phyloP scores from a whole-genome alignment of 1,140 invertebrate species.

The Cepaea nemoralis region DNA sequence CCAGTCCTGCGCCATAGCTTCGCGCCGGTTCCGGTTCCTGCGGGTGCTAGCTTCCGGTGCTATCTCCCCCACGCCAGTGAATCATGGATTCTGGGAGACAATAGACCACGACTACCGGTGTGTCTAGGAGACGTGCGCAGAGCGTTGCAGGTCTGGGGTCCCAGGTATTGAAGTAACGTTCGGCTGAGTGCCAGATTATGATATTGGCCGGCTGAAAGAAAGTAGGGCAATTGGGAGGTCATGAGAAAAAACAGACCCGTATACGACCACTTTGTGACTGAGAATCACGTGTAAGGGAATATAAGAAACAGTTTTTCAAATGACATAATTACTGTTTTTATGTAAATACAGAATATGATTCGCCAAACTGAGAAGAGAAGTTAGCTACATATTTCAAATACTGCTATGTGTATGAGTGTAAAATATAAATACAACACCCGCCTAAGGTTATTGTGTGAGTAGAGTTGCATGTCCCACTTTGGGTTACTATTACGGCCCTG shows the following conservation, averaged over 20 bases:
- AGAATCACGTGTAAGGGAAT: too few species aligned
- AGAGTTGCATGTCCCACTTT: background rate
- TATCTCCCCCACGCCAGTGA: slow-evolving; percentile 25
- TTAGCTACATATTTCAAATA: too few species aligned
- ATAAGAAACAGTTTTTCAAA: too few species aligned
- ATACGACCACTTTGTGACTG: background rate
- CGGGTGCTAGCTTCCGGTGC: slow-evolving; percentile 25
- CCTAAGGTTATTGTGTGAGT: too few species aligned
- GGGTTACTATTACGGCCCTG: background rate
- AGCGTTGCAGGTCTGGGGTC: background rate
- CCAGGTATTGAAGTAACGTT: background rate
- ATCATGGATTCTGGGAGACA: slow-evolving; percentile 33
- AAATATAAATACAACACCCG: too few species aligned
- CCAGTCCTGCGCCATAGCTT: slow-evolving; percentile 29
- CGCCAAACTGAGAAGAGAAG: too few species aligned
- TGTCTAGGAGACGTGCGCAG: background rate
- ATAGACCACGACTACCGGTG: background rate
- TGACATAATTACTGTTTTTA: too few species aligned
- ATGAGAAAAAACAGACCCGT: background rate
- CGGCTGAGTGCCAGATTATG: background rate
- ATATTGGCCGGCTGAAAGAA: background rate
- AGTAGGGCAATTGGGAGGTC: background rate
- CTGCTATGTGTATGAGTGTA: too few species aligned
- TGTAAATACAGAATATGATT: too few species aligned
- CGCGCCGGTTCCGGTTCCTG: slow-evolving; percentile 27